phyloP scores from a whole-genome alignment of 2,113 vertebrate genomes.

The Chloroceryle aenea region DNA sequence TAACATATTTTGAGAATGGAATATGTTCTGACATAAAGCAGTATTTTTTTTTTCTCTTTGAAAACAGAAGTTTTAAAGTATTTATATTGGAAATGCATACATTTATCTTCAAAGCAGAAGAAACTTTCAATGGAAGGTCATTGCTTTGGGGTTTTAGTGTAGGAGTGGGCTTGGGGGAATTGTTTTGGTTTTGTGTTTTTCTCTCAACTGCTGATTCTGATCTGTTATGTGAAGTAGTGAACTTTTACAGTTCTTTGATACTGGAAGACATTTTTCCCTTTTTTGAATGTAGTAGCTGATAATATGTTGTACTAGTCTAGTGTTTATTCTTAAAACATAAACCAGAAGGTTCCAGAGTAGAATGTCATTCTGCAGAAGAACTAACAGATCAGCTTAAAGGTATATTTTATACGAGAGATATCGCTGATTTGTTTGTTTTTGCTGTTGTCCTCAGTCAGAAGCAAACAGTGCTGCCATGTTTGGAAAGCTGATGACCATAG shows the following conservation, averaged over 20 bases:
- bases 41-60: neutral
- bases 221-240: neutral
- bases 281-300: neutral
- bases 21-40: neutral
- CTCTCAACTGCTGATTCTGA: neutral
- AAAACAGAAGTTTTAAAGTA: neutral
- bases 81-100: neutral
- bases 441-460: constrained; percentile 86
- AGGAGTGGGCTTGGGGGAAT: neutral
- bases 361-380: neutral
- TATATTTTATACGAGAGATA: neutral
- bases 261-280: neutral
- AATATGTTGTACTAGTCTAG: neutral
- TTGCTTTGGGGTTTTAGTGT: neutral
- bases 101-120: neutral
- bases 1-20: neutral
- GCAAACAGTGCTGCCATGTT: constrained; percentile 95
- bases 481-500: constrained; percentile 96
- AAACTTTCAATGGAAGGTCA: neutral
- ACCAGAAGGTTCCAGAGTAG: neutral
- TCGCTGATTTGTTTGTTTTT: constrained; percentile 24
- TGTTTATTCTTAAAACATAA: neutral
- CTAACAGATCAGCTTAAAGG: neutral
- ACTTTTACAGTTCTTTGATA: neutral
- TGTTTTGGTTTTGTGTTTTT: neutral